These are phyloP conservation scores for Sebastes kiyomatsui DNA, from an alignment of 2,797 vertebrate genomes.

Conservation along the genomic window DNA sequence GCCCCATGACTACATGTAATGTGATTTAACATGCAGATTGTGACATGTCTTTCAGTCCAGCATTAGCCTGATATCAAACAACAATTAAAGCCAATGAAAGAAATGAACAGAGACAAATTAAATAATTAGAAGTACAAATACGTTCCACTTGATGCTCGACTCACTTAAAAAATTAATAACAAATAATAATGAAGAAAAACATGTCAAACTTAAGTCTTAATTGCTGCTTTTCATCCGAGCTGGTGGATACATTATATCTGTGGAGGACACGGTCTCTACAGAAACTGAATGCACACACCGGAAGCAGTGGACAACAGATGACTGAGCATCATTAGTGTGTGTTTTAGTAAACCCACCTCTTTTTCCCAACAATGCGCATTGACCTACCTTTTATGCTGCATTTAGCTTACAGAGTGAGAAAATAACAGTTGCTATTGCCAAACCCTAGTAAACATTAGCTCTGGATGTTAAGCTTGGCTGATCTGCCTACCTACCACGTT, in stretches of 20 bases:
- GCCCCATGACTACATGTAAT: not conserved
- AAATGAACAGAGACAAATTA: not conserved
- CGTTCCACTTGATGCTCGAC: not conserved
- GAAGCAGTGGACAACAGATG: not conserved
- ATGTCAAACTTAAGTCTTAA: not conserved
- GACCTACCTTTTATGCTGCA: not conserved
- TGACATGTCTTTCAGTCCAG: not conserved
- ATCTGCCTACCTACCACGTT: not conserved
- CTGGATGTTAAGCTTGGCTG: not conserved
- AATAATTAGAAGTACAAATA: not conserved
- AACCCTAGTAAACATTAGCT: not conserved
- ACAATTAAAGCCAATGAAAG: not conserved
- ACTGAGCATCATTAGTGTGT: not conserved
- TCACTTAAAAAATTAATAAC: not conserved
- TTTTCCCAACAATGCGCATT: not conserved
- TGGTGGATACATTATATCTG: not conserved
- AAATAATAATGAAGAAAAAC: not conserved
- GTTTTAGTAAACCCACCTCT: not conserved
- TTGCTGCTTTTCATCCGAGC: not conserved
- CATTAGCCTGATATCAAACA: not conserved
- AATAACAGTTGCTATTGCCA: not conserved
- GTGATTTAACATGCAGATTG: not conserved
- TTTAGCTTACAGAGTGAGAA: not conserved
- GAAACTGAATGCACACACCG: not conserved
- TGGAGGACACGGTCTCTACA: not conserved